Evolutionary conservation across 2,888 invertebrate genomes (phyloP), one percentile per base, ranked within the genome.

Genomic region (Apoderus coryli): DNA sequence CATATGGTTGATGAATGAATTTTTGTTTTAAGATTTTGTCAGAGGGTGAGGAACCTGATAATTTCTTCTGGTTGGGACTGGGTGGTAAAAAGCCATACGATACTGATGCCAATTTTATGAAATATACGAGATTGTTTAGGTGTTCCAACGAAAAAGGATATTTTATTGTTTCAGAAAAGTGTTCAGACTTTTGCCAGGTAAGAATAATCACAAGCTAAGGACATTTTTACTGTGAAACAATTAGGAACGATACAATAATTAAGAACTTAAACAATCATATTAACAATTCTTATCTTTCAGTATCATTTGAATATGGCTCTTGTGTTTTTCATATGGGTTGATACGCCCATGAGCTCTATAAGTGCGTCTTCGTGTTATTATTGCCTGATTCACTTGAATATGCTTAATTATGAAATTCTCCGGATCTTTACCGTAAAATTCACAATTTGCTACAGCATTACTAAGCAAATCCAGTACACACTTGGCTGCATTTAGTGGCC

Each of bases 101-200:
- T 34, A 69, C 67, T 4, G 77, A 85, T 50, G 88, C 90, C 0
- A 79, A 79, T 23, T 98, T 81, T 54, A 92, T 98, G 78, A 72
- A 84, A 50, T 85, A 74, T 59, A 88, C 92, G 2, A 67, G 98
- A 27, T 66, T 98, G 22, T 98, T 99, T 64, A 73, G 98, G 31
- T 98, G 98, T 60, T 98, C 96, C 25, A 99, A 98, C 58, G 98
- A 98, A 54, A 95, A 95, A 55, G 98, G 98, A 4, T 99, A 95
- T 61, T 99, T 98, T 59, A 85, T 88, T 1, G 93, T 98, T 22
- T 95, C 95, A 1, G 98, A 99, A 60, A 99, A 99, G 56, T 98
- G 96, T 61, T 82, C 89, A 1, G 93, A 93, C 60, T 93, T 93
- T 62, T 93, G 92, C 57, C 92, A 93, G 72, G 85, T 84, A 56